Evolutionary conservation across 2,888 invertebrate genomes (phyloP).

Genomic region (Seira ritae): DNA sequence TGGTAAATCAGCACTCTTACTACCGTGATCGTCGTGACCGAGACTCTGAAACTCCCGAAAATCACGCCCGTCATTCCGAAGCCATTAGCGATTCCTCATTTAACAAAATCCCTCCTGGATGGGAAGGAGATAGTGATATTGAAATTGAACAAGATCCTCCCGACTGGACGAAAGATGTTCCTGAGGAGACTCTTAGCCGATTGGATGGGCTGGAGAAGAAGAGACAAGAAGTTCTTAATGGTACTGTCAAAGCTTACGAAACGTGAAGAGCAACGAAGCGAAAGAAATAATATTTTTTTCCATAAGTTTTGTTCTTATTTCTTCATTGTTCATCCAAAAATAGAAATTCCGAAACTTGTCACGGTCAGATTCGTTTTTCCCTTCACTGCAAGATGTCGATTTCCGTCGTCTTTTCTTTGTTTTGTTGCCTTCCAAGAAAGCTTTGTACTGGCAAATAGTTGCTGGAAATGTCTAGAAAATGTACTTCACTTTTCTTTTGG

Average conservation of each 20-base stretch:
- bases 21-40: constrained; percentile 65
- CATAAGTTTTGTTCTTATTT: background rate
- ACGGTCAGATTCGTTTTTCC: background rate
- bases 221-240: constrained; percentile 94
- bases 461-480: background rate
- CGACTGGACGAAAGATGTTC: constrained; percentile 86
- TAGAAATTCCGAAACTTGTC: too few species aligned
- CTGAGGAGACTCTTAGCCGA: constrained; percentile 84
- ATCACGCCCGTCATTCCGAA: constrained; percentile 67
- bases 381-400: background rate
- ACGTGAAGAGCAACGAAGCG: background rate
- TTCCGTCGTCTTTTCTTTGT: background rate
- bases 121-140: constrained; percentile 78
- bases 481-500: constrained; percentile 14
- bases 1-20: constrained; percentile 76
- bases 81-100: constrained; percentile 57
- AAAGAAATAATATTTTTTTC: background rate
- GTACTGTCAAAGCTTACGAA: constrained; percentile 76
- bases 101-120: constrained; percentile 58
- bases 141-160: constrained; percentile 84
- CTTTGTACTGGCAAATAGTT: too few species aligned
- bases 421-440: too few species aligned
- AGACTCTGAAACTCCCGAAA: constrained; percentile 72
- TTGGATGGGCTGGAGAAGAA: constrained; percentile 90
- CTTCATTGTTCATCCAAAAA: background rate